Conservation (phyloP, 2,888 invertebrate species). For the Cosmopolites sordidus region DNA sequence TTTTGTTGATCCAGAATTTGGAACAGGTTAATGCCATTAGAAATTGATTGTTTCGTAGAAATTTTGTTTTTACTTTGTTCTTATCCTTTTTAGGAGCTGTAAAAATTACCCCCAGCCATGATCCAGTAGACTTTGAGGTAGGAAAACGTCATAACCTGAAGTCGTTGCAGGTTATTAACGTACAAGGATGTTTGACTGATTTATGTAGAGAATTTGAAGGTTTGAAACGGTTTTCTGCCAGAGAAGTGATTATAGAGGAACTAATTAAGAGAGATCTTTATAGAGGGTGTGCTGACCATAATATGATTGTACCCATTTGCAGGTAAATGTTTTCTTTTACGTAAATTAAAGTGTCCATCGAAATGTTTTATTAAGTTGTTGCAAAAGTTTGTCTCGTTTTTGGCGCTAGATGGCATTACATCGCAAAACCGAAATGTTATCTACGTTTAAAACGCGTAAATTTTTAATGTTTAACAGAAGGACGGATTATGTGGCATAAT, state of each 20-base stretch:
- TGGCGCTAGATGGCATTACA: too few species aligned
- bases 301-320: slow-evolving; percentile 95
- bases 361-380: too few species aligned
- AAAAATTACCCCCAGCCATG: slow-evolving; percentile 98
- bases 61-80: neutral
- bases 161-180: slow-evolving; percentile 85
- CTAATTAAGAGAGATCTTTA: slow-evolving; percentile 64
- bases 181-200: slow-evolving; percentile 79
- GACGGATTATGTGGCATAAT: too few species aligned
- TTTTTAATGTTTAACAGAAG: too few species aligned
- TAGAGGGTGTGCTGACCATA: slow-evolving; percentile 65
- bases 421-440: too few species aligned
- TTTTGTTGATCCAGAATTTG: slow-evolving; percentile 92
- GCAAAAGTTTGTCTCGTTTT: too few species aligned
- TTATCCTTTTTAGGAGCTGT: slow-evolving; percentile 70
- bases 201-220: slow-evolving; percentile 75
- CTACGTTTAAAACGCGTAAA: too few species aligned
- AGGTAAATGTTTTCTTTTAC: slow-evolving; percentile 20
- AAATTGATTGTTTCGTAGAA: neutral
- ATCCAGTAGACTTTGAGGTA: slow-evolving; percentile 94
- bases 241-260: slow-evolving; percentile 73
- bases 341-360: too few species aligned
- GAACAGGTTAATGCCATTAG: slow-evolving; percentile 66
- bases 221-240: slow-evolving; percentile 86
- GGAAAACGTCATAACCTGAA: slow-evolving; percentile 84